Evolutionary conservation across 2,797 vertebrate genomes (phyloP).

Genomic region (Crocodylus rhombifer): DNA sequence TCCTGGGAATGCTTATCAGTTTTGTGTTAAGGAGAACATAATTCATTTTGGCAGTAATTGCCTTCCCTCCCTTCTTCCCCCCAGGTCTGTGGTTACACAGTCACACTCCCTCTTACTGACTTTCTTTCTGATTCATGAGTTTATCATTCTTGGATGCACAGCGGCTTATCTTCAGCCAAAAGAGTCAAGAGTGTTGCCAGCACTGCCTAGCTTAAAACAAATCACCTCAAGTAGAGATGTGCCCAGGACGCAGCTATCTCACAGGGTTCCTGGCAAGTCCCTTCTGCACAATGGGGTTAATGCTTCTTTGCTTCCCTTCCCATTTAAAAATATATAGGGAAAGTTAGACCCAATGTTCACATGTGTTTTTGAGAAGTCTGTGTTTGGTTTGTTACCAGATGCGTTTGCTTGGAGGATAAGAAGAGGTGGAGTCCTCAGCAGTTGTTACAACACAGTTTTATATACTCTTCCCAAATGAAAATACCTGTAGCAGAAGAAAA

Average conservation of each 20-base stretch:
- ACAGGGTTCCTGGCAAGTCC: neutral
- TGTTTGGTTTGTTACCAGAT: constrained; percentile 80
- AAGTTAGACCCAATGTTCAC: neutral
- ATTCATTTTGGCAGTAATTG: too few relatives aligned
- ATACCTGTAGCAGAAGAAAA: constrained; percentile 84
- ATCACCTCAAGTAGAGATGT: too few relatives aligned
- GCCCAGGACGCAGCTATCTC: neutral
- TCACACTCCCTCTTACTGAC: too few relatives aligned
- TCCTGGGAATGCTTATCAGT: too few relatives aligned
- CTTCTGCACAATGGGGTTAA: neutral
- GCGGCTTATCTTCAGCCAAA: too few relatives aligned
- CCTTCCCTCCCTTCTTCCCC: too few relatives aligned
- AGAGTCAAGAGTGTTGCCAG: too few relatives aligned
- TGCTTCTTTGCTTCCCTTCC: neutral
- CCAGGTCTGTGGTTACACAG: too few relatives aligned
- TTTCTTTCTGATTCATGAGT: too few relatives aligned
- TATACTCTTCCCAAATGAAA: constrained; percentile 89
- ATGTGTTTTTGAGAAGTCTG: neutral
- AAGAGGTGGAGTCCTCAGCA: constrained; percentile 95
- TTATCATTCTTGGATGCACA: too few relatives aligned
- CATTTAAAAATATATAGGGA: neutral
- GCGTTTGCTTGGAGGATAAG: constrained; percentile 92
- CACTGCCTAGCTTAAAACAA: too few relatives aligned
- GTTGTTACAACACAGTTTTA: constrained; percentile 91
- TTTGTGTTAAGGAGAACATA: too few relatives aligned